Evolutionary conservation across 2,113 vertebrate species (phyloP).

Genomic region (Hypocryptadius cinnamomeus): DNA sequence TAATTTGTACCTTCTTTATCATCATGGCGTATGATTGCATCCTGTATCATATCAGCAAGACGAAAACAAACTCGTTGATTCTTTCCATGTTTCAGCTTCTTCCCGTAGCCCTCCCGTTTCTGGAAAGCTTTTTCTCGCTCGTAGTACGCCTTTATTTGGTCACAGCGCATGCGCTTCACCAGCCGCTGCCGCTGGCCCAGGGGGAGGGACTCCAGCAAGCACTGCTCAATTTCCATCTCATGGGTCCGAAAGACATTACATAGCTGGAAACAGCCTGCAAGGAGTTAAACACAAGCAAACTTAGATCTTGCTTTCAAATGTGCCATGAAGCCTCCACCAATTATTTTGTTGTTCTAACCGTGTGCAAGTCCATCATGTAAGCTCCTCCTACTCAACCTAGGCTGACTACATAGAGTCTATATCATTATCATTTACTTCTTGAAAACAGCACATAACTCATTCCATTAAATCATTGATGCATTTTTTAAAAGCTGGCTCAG

Average conservation of each 20-base stretch:
- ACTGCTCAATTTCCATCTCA: constrained; percentile 99
- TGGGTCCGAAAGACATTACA: constrained; percentile 92
- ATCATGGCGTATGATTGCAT: constrained; percentile 82
- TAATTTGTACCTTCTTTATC: constrained; percentile 91
- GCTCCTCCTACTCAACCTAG: accelerated
- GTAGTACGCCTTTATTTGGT: constrained; percentile 90
- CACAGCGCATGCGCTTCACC: constrained; percentile 91
- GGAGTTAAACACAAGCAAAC: neutral
- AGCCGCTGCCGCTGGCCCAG: constrained; percentile 90
- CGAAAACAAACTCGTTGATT: constrained; percentile 75
- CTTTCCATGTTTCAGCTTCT: constrained; percentile 68
- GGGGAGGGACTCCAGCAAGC: constrained; percentile 94
- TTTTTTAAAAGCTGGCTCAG: neutral
- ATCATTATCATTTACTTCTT: neutral
- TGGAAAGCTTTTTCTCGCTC: constrained; percentile 84
- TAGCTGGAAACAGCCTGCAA: constrained; percentile 95
- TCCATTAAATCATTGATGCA: neutral
- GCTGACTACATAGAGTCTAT: neutral
- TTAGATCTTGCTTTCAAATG: neutral
- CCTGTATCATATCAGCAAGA: constrained; percentile 76
- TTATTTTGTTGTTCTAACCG: neutral
- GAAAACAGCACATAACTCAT: neutral
- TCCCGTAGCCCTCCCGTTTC: constrained; percentile 72
- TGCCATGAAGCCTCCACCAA: neutral
- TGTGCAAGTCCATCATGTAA: neutral